These are phyloP conservation scores for Nysson spinosus DNA, from an alignment of 2,888 invertebrate genomes.

Conservation along the genomic window DNA sequence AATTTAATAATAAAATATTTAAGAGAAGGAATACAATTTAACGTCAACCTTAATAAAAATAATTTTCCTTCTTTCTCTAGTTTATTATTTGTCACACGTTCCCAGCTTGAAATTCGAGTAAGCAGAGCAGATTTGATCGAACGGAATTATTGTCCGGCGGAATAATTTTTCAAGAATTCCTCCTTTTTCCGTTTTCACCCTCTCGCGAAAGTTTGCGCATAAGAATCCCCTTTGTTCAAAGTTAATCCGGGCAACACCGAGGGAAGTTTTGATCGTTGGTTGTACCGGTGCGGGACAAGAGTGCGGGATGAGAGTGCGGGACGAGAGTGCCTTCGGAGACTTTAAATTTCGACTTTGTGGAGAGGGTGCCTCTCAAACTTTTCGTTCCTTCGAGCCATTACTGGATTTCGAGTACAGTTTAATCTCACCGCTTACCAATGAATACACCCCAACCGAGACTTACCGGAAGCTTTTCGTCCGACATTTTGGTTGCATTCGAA, in stretches of 20 bases:
- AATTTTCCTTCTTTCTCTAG: no score
- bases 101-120: no score
- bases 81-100: no score
- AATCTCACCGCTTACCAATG: constrained; percentile 45
- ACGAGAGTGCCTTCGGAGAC: constrained; percentile 39
- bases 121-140: no score
- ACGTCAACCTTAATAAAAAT: no score
- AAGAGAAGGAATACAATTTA: no score
- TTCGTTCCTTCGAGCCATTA: constrained; percentile 42
- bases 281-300: no score
- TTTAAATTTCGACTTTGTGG: constrained; percentile 56
- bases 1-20: no score
- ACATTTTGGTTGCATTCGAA: no score
- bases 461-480: no score
- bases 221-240: constrained; percentile 50
- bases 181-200: not conserved
- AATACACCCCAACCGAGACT: constrained; percentile 47
- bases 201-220: constrained; percentile 36
- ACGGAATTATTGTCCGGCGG: constrained; percentile 31
- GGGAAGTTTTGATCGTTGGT: constrained; percentile 29
- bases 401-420: constrained; percentile 42
- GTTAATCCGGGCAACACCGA: constrained; percentile 43
- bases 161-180: constrained; percentile 34
- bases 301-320: not conserved
- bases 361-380: constrained; percentile 32